These are phyloP conservation scores for Stenoptilia bipunctidactyla DNA, from an alignment of 2,888 invertebrate genomes.

Conservation along the genomic window DNA sequence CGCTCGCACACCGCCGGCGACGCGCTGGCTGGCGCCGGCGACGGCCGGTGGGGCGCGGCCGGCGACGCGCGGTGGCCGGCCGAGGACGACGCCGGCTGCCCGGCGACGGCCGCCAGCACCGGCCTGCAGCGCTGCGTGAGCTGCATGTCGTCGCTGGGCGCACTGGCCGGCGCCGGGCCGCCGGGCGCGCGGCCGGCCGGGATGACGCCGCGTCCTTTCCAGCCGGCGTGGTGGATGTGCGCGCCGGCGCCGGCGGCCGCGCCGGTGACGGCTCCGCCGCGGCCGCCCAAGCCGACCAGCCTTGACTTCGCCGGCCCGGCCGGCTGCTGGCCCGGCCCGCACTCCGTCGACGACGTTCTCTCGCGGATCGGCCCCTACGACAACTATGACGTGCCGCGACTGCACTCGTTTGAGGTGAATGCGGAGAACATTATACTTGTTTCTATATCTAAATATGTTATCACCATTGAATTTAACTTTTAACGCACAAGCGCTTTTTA, in stretches of 20 bases:
- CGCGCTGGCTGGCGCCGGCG: constrained; percentile 19
- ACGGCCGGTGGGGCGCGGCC: constrained; percentile 13
- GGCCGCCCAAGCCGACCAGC: constrained; percentile 3
- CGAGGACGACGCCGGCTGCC: constrained; percentile 17
- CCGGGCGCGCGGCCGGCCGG: background rate
- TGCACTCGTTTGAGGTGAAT: constrained; percentile 66
- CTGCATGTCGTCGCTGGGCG: constrained; percentile 84
- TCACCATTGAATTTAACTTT: too few species aligned
- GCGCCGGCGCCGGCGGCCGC: constrained; percentile 28
- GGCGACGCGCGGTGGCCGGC: constrained; percentile 31
- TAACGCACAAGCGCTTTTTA: too few species aligned
- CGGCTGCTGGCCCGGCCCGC: constrained; percentile 25
- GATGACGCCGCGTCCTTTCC: constrained; percentile 1
- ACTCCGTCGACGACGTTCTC: constrained; percentile 24
- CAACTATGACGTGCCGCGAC: constrained; percentile 84
- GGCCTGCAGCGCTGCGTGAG: constrained; percentile 77
- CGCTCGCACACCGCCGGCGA: background rate
- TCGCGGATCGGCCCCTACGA: constrained; percentile 74
- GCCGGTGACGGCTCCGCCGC: constrained; percentile 1
- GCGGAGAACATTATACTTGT: too few species aligned
- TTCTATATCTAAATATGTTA: too few species aligned
- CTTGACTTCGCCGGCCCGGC: background rate
- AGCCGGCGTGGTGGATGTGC: constrained; percentile 71
- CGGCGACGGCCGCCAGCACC: constrained; percentile 46
- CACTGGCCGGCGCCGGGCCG: constrained; percentile 61